Evolutionary conservation across 1,140 invertebrate genomes (phyloP).

Genomic region (Drosophila hydei): DNA sequence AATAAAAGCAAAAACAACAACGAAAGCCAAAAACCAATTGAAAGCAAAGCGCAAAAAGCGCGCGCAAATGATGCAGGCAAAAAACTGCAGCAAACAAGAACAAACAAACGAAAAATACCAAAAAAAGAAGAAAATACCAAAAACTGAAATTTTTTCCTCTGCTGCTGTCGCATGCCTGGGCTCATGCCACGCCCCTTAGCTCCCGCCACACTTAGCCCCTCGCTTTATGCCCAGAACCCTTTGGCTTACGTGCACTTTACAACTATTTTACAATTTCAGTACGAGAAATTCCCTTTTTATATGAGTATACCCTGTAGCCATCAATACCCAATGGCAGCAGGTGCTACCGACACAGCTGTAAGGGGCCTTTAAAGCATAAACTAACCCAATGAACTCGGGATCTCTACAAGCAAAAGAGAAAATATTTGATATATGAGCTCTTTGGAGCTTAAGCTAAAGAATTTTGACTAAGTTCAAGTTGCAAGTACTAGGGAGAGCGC

Average conservation of each 20-base stretch:
- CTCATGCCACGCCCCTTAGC: background rate
- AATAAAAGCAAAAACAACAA: constrained; percentile 7
- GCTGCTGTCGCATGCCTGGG: constrained; percentile 46
- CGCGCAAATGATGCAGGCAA: constrained; percentile 46
- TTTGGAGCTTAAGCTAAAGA: background rate
- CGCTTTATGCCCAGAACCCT: constrained; percentile 13
- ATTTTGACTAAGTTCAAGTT: too few relatives aligned
- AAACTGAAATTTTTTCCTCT: background rate
- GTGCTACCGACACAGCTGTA: background rate
- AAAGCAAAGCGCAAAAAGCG: constrained; percentile 47
- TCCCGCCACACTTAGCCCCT: background rate
- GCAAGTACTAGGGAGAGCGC: too few relatives aligned
- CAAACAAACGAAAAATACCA: background rate
- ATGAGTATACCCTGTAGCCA: background rate
- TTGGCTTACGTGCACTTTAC: constrained; percentile 51
- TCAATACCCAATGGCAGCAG: background rate
- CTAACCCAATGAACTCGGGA: background rate
- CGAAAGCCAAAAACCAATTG: constrained; percentile 13
- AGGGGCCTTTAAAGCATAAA: background rate
- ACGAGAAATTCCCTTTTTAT: constrained; percentile 27
- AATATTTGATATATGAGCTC: background rate
- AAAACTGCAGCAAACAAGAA: constrained; percentile 9
- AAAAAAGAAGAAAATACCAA: background rate
- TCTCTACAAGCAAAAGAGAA: background rate
- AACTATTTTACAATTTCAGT: constrained; percentile 49